Conservation (phyloP, 2,797 vertebrate genomes). For the Peromyscus attwateri region DNA sequence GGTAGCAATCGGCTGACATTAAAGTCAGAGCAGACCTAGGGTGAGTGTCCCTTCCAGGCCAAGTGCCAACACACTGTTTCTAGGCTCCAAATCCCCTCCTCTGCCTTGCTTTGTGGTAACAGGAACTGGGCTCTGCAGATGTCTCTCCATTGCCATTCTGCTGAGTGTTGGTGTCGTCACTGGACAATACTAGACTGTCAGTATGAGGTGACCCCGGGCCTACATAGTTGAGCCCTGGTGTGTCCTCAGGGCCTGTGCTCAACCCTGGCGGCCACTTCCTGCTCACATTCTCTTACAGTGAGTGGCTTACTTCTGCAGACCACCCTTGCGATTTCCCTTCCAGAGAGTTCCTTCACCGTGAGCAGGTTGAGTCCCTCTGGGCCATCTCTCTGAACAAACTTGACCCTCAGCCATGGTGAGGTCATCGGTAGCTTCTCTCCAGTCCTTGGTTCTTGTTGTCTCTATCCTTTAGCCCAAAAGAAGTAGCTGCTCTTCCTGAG, state of each 20-base stretch:
- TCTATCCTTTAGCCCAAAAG: not conserved
- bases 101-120: not conserved
- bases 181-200: not conserved
- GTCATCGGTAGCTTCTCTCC: not conserved
- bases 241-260: not conserved
- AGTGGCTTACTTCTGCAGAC: not conserved
- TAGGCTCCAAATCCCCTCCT: not conserved
- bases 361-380: not conserved
- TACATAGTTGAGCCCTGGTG: not conserved
- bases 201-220: not conserved
- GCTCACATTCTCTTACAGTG: not conserved
- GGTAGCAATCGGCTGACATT: not conserved
- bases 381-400: not conserved
- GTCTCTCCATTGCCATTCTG: not conserved
- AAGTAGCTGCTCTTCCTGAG: not conserved
- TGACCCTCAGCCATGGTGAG: not conserved
- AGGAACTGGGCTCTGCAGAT: not conserved
- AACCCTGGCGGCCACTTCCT: not conserved
- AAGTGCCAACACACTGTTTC: not conserved
- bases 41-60: accelerated
- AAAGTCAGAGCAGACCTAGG: not conserved
- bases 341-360: not conserved
- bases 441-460: not conserved
- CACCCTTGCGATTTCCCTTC: not conserved
- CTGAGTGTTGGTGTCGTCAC: not conserved